Base-by-base conservation (phyloP, 2,797 vertebrate species). In the Pteropus rufus region DNA sequence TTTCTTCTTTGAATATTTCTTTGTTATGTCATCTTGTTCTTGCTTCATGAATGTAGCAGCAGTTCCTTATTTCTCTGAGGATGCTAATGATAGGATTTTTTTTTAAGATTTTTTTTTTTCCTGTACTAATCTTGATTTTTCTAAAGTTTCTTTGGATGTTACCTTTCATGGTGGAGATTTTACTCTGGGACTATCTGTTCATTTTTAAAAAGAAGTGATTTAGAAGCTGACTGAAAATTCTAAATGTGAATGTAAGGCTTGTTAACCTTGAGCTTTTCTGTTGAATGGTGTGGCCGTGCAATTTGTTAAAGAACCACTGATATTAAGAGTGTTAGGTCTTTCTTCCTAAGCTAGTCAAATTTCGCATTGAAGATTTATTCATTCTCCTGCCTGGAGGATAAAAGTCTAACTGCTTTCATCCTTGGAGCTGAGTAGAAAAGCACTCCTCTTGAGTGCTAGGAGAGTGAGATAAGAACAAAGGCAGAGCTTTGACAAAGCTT, bases 171-270 rank as follows among this genome's bases (percentile, higher is more conserved):
- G n/a, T 54, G 16, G 5, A 73, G 16, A 41, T 8, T 62, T 86
- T 82, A 49, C 36, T 90, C 29, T 60, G 12, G 67, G 1, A 4
- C 46, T 88, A 29, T 52, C 44, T 24, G 16, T 69, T 94, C 2
- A 14, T 52, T n/a, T 85, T 62, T 72, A 36, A 49, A 49, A 49
- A 93, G 18, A 65, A 90, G 19, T 31, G 9, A 19, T 93, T 82
- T 72, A 90, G 73, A 62, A 62, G 11, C 18, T 82, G 34, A 46
- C 64, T 95, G 24, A 54, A 89, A 95, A 91, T 79, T 86, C n/a
- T 83, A 29, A 62, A 67, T 82, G 8, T 62, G 18, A 23, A 4
- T 11, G 3, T 1, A 52, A 19, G 65, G 5, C 1, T 92, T 81
- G 7, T 46, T 77, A 58, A 64, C 21, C 23, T 82, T 67, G 34